Conservation (phyloP, 35 echinoderm and acorn worm species). For the Nesometra sesokonis region DNA sequence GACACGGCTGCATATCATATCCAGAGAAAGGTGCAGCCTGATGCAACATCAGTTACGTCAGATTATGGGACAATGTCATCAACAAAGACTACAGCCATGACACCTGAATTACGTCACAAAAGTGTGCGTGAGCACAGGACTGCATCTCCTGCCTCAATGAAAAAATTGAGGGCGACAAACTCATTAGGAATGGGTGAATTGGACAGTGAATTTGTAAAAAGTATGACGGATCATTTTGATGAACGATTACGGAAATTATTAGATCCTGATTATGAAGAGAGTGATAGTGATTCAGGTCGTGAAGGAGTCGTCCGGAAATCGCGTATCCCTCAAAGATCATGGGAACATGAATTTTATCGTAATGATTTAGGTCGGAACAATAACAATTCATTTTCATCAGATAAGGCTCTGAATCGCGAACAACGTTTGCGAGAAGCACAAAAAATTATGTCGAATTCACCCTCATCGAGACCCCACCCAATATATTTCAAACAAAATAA, state of each 20-base stretch:
- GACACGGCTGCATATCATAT: neutral
- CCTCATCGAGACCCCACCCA: neutral
- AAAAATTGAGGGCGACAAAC: slow-evolving; percentile 7
- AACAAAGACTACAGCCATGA: slow-evolving; percentile 63
- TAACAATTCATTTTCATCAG: slow-evolving; percentile 11
- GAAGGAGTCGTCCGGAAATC: neutral
- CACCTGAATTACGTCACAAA: neutral
- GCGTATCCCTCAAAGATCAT: neutral
- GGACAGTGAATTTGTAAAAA: slow-evolving; percentile 59
- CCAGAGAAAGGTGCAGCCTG: slow-evolving; percentile 10
- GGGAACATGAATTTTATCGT: neutral
- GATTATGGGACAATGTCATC: slow-evolving; percentile 67
- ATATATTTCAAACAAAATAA: neutral
- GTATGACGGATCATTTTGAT: slow-evolving; percentile 64
- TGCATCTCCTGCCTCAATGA: neutral
- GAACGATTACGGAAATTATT: slow-evolving; percentile 37
- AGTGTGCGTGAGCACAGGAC: slow-evolving; percentile 19
- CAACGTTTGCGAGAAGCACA: neutral
- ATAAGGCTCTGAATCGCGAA: neutral
- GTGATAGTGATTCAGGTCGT: slow-evolving; percentile 22
- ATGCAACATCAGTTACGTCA: slow-evolving; percentile 53
- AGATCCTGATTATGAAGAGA: slow-evolving; percentile 27
- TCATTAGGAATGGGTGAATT: slow-evolving; percentile 23
- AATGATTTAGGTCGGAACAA: slow-evolving; percentile 1
- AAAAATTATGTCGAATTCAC: neutral